Conservation (phyloP, 1,140 invertebrate species). For the Neodiprion lecontei region DNA sequence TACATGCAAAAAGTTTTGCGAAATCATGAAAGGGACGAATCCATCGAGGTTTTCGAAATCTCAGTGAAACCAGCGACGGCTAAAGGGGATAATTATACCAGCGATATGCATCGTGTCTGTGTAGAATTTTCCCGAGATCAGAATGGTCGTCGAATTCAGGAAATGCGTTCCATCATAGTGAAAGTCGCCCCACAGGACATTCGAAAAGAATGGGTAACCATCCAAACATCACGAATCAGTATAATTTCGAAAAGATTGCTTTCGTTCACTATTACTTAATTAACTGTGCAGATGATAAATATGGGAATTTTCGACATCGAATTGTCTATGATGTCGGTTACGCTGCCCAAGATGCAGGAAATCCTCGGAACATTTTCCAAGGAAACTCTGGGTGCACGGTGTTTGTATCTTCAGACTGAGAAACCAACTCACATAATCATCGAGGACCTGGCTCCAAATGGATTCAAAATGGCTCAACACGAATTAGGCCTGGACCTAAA, state of each 20-base stretch:
- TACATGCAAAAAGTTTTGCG: conserved; percentile 55
- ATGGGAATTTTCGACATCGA: conserved; percentile 25
- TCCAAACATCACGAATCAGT: too few relatives aligned
- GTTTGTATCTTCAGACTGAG: conserved; percentile 43
- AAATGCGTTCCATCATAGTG: conserved; percentile 45
- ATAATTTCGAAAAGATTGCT: too few relatives aligned
- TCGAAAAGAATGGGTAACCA: not conserved
- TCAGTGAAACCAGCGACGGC: conserved; percentile 47
- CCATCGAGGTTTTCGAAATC: conserved; percentile 46
- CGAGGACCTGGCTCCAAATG: conserved; percentile 52
- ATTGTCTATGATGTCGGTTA: conserved; percentile 5
- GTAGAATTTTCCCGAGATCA: conserved; percentile 36
- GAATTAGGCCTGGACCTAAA: conserved; percentile 55
- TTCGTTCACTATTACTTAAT: too few relatives aligned
- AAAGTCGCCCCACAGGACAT: conserved; percentile 42
- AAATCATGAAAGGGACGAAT: conserved; percentile 44
- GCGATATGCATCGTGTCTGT: conserved; percentile 52
- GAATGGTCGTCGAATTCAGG: conserved; percentile 21
- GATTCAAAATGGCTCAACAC: conserved; percentile 58
- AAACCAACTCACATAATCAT: conserved; percentile 53
- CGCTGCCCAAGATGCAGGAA: not conserved
- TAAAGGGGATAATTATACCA: conserved; percentile 62
- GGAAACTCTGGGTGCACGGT: conserved; percentile 38
- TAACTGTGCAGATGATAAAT: not conserved
- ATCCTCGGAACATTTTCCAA: not conserved